A percentile compares a stretch with the other conserved stretches of the same genome.
Conservation (phyloP, 2,797 vertebrate genomes). For the Anas georgica region DNA sequence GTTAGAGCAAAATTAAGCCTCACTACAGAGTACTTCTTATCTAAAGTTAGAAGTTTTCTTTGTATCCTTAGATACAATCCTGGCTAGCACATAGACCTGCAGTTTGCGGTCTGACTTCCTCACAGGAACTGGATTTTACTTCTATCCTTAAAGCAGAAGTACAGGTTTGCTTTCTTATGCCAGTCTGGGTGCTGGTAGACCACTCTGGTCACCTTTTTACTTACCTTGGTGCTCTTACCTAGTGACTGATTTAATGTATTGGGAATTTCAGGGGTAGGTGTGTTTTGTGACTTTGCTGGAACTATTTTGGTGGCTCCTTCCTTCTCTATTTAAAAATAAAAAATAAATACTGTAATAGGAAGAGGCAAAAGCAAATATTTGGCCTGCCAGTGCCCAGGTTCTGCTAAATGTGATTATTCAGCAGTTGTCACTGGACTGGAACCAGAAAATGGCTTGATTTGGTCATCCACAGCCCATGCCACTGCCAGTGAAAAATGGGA, state of each 20-base stretch:
- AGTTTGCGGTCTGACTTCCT: not conserved
- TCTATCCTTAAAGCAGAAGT: not conserved
- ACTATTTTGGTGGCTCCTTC: not conserved
- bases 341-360: not conserved
- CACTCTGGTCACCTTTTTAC: not conserved
- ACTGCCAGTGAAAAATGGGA: not conserved
- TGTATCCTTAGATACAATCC: not conserved
- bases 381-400: not conserved
- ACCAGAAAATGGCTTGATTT: not conserved
- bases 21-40: not conserved
- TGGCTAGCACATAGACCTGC: not conserved
- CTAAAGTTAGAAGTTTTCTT: not conserved
- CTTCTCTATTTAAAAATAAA: not conserved
- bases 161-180: not conserved
- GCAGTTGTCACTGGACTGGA: not conserved
- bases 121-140: not conserved
- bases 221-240: not conserved
- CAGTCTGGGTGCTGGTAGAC: not conserved
- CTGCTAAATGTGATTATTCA: constrained; percentile 35
- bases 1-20: not conserved
- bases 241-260: not conserved
- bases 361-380: constrained; percentile 48
- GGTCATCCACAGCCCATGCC: not conserved
- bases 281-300: not conserved
- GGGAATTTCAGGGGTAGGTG: not conserved